phyloP scores from a whole-genome alignment of 1,140 invertebrate genomes.

The Zaprionus camerounensis region DNA sequence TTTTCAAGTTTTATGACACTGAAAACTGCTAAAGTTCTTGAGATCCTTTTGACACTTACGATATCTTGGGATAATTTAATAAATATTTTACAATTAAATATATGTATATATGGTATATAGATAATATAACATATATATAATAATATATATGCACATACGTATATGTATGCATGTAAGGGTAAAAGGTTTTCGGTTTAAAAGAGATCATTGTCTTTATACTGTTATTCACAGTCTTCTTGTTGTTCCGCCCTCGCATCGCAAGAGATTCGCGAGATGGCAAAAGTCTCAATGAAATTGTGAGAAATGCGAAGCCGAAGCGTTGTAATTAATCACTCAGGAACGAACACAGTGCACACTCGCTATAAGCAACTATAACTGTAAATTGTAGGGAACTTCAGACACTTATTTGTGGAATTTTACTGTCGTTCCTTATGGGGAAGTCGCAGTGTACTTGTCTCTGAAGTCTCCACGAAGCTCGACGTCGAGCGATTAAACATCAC shows the following conservation, averaged over 20 bases:
- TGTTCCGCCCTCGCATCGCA: slow-evolving; percentile 18
- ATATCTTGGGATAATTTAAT: no score
- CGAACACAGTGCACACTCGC: slow-evolving; percentile 6
- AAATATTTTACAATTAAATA: no score
- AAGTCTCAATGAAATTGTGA: slow-evolving; percentile 47
- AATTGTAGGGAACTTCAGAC: not conserved
- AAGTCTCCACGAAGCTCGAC: slow-evolving; percentile 34
- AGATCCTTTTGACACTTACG: no score
- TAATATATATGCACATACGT: no score
- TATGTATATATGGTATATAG: no score
- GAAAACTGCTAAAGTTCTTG: no score
- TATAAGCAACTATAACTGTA: not conserved
- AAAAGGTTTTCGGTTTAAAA: not conserved
- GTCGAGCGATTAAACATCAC: slow-evolving; percentile 61
- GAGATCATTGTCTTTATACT: not conserved
- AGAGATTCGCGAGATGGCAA: slow-evolving; percentile 13
- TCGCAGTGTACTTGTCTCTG: slow-evolving; percentile 5
- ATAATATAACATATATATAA: no score
- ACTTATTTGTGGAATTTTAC: not conserved
- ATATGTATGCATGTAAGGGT: not conserved
- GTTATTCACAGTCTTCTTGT: no score
- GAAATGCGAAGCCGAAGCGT: slow-evolving; percentile 44
- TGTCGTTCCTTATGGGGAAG: slow-evolving; percentile 14
- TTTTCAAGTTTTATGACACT: no score
- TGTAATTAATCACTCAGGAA: slow-evolving; percentile 45